Base-by-base conservation (phyloP, 2,113 vertebrate genomes). In the Sciurus niger region DNA sequence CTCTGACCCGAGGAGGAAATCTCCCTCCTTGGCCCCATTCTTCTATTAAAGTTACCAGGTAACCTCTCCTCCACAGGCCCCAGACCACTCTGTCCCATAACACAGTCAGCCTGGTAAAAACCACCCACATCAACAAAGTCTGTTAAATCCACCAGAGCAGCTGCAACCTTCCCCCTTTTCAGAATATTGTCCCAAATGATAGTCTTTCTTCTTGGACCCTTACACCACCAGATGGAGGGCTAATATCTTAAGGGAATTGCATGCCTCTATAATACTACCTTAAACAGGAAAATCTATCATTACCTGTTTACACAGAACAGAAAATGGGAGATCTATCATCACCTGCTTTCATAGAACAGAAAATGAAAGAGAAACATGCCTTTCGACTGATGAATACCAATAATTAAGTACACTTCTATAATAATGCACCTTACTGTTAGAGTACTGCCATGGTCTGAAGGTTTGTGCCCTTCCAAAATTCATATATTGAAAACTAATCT, bases 341-440 rank as follows among this genome's bases (percentile, higher is more conserved):
- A 40, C n/a, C 25, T 78, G 17, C n/a, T 32, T 55, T 43, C 43
- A 40, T 5, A 76, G 8, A 63, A 40, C 30, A 84, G 58, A 70
- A 76, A 92, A 72, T 43, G 11, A 20, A 80, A 92, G 28, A 94
- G 58, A 48, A 63, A 22, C 34, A 48, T 70, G 10, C 8, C 60
- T 94, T 84, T 37, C 72, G n/a, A 28, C n/a, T 74, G 43, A 80
- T 53, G 72, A 93, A 79, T 37, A 32, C 12, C 25, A 77, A 92
- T 12, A 72, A 83, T 30, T 94, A 86, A 72, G 14, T 58, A n/a
- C 8, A 78, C 0, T 51, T 67, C 60, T 46, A 2, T 37, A 65
- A 76, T 16, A 63, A 28, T 17, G 7, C n/a, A 10, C 12, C 10
- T 67, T 37, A 25, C 30, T 76, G 83, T 34, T 14, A 85, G 24